Conservation (phyloP, 2,797 vertebrate genomes). For the Dipus sagitta region DNA sequence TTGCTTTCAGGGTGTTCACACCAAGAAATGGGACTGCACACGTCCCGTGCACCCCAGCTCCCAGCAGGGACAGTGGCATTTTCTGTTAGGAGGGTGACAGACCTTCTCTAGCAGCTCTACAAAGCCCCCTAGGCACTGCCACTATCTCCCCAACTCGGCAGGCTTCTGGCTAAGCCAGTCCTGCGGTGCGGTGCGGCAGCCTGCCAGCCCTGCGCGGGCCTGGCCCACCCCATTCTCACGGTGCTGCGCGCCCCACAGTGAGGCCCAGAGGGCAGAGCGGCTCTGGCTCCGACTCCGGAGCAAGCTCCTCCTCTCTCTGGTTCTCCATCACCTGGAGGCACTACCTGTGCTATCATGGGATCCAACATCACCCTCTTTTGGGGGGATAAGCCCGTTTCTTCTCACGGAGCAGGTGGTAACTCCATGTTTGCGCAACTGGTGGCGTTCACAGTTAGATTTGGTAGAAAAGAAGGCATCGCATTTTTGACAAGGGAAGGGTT, state of each 20-base stretch:
- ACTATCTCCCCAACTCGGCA: neutral
- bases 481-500: slow-evolving; percentile 93
- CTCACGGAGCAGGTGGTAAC: slow-evolving; percentile 90
- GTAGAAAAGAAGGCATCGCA: slow-evolving; percentile 93
- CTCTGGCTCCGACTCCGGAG: neutral
- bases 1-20: neutral
- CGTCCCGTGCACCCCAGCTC: neutral
- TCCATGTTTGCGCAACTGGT: slow-evolving; percentile 94
- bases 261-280: neutral
- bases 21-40: neutral
- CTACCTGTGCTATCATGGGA: slow-evolving; percentile 90
- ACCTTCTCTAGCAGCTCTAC: neutral
- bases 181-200: no score
- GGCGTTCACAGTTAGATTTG: slow-evolving; percentile 95
- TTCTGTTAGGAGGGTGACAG: neutral
- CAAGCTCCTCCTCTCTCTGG: neutral
- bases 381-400: slow-evolving; percentile 89
- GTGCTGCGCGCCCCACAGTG: neutral
- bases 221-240: neutral
- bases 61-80: neutral
- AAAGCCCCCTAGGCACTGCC: neutral
- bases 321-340: slow-evolving; percentile 59
- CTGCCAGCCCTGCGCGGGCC: neutral
- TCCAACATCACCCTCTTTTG: slow-evolving; percentile 89
- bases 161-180: neutral